These are phyloP conservation scores for Tamias sibiricus DNA, from an alignment of 2,113 vertebrate genomes.

Conservation along the genomic window DNA sequence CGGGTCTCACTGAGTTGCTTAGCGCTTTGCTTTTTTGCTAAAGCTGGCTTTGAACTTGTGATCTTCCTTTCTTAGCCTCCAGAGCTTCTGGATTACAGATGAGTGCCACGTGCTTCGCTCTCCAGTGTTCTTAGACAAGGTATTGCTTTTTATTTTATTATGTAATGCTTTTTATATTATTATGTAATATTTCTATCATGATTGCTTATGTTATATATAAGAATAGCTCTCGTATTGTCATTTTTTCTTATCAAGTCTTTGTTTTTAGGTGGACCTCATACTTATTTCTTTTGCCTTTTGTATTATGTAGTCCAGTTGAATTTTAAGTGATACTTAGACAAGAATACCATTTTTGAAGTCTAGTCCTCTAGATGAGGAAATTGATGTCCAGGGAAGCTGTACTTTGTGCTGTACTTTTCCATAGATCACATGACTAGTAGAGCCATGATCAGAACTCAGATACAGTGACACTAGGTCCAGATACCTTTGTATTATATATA, in stretches of 20 bases:
- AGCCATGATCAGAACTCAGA: not conserved
- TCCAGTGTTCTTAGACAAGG: not conserved
- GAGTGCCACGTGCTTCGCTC: no score
- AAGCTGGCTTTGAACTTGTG: no score
- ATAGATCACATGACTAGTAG: not conserved
- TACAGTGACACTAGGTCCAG: not conserved
- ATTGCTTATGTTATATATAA: not conserved
- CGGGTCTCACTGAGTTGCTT: no score
- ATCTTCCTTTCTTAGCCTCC: no score
- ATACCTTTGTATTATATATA: not conserved
- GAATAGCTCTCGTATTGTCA: not conserved
- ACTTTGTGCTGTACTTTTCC: not conserved
- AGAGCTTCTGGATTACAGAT: no score
- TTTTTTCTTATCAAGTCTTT: slow-evolving; percentile 2
- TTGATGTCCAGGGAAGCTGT: not conserved
- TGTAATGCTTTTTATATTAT: not conserved
- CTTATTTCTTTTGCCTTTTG: not conserved
- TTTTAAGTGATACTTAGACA: slow-evolving; percentile 7
- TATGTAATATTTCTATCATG: slow-evolving; percentile 30
- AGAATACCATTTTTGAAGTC: slow-evolving; percentile 15
- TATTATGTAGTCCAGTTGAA: not conserved
- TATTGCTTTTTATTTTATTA: slow-evolving; percentile 44
- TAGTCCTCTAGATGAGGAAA: not conserved
- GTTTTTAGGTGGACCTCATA: not conserved
- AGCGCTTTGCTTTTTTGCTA: no score